Conservation (phyloP, 2,888 invertebrate genomes). For the Liodrosophila aerea region DNA sequence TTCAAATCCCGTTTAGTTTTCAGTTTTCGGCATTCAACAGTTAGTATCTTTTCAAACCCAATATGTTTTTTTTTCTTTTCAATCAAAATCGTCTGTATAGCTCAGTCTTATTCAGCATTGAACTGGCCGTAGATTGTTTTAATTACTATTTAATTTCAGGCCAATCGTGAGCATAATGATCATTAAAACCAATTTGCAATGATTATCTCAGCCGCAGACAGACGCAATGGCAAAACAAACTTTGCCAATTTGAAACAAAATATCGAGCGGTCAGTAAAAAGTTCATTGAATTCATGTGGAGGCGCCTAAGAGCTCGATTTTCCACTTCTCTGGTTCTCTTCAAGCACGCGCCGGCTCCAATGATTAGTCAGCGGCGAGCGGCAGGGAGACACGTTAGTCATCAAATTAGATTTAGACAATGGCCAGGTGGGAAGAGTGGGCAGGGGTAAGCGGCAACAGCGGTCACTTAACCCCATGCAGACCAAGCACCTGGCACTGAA, state of each 20-base stretch:
- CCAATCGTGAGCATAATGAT: conserved; percentile 5
- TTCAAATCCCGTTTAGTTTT: no score
- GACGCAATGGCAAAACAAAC: conserved; percentile 19
- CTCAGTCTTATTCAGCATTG: no score
- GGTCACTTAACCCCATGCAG: conserved; percentile 49
- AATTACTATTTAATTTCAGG: conserved; percentile 24
- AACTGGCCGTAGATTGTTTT: conserved; percentile 13
- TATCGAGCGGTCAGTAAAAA: conserved; percentile 25
- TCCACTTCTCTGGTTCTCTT: conserved; percentile 22
- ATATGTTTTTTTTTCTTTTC: no score
- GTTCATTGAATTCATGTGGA: conserved; percentile 40
- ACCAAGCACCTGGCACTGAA: conserved; percentile 45
- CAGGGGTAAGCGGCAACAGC: conserved; percentile 14
- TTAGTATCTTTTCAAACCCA: no score
- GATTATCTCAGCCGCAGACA: conserved; percentile 2
- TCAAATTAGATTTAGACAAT: conserved; percentile 48
- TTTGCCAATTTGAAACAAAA: conserved; percentile 37
- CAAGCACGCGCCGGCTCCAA: conserved; percentile 41
- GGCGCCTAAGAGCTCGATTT: conserved; percentile 5
- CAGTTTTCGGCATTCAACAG: no score
- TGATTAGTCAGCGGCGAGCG: conserved; percentile 57
- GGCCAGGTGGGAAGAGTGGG: conserved; percentile 1
- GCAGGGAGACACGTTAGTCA: neutral
- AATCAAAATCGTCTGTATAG: no score
- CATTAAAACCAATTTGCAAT: conserved; percentile 23